Evolutionary conservation across 2,888 invertebrate species (phyloP), one percentile per base, ranked within the genome.

Genomic region (Labia minor): DNA sequence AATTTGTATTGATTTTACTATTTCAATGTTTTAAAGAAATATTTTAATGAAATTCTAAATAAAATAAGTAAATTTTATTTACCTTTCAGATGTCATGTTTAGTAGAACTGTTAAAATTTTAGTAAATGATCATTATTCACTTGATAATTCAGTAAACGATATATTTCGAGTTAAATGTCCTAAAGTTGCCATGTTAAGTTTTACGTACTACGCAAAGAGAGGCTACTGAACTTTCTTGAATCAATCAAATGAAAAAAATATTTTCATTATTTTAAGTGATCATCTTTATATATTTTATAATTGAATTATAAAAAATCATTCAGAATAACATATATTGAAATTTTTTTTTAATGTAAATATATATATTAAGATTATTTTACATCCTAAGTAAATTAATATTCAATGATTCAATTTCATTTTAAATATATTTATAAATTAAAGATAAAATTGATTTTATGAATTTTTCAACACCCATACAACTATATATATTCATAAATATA

Each of bases 1-100:
- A 65, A 69, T 66, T 67, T 67, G 67, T 69, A 69, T 69, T 67
- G 69, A 69, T 69, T 69, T 69, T 69, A 61, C 37, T n/a, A n/a
- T n/a, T n/a, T n/a, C n/a, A n/a, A n/a, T n/a, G n/a, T 18, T 63
- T 62, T 26, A 19, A 10, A 33, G 18, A 37, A 33, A 61, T 16
- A 14, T 37, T 14, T 49, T 8, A 63, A 61, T 61, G 62, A 10
- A 19, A 16, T 4, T 14, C 61, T 19, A 14, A 61, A n/a, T 10
- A 20, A 14, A 19, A 14, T n/a, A 33, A 61, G 33, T 20, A 37
- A 11, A 19, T n/a, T 11, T 33, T 10, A 20, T 21, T 33, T 68
- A 68, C 68, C 68, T 68, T 64, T 68, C 68, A 16, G 68, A 63
- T 61, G 66, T 19, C 68, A 68, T 68, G 19, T n/a, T n/a, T n/a